Evolutionary conservation across 2,888 invertebrate species (phyloP).

Genomic region (Eudasyphora cyanicolor): DNA sequence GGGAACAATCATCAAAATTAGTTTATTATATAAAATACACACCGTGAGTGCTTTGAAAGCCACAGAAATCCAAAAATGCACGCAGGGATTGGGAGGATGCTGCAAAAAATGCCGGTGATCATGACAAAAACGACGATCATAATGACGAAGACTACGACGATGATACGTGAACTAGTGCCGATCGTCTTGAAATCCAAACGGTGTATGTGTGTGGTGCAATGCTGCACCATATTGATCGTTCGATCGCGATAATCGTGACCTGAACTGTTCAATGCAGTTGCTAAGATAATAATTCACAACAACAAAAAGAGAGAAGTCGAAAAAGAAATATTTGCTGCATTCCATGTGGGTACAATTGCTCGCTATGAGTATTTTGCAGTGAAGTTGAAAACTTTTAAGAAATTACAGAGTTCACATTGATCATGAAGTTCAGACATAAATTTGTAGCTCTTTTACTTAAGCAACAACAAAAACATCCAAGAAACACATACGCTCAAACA

Average conservation of each 20-base stretch:
- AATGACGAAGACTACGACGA: slow-evolving; percentile 50
- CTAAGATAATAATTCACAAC: slow-evolving; percentile 68
- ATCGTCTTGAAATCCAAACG: neutral
- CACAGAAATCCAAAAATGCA: neutral
- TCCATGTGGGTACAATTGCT: slow-evolving; percentile 19
- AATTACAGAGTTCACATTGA: slow-evolving; percentile 56
- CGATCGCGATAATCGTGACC: slow-evolving; percentile 76
- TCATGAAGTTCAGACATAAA: slow-evolving; percentile 57
- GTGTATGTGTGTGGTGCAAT: slow-evolving; percentile 14
- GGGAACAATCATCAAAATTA: slow-evolving; percentile 71
- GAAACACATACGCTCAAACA: neutral
- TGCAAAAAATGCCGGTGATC: neutral
- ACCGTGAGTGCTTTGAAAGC: slow-evolving; percentile 5
- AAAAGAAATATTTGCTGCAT: slow-evolving; percentile 19
- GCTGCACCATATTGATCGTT: slow-evolving; percentile 54
- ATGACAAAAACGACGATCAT: slow-evolving; percentile 42
- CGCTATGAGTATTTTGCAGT: neutral
- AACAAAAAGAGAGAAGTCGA: neutral
- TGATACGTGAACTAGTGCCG: slow-evolving; percentile 66
- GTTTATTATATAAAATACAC: slow-evolving; percentile 69
- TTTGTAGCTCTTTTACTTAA: slow-evolving; percentile 47
- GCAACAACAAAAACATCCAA: neutral
- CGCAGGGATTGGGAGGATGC: neutral
- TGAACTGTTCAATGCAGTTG: slow-evolving; percentile 69
- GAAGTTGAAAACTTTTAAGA: neutral